Percentiles rank a stretch among this genome's conserved stretches.
These are phyloP conservation scores for Astur gentilis DNA, from an alignment of 2,113 vertebrate genomes.

Conservation along the genomic window DNA sequence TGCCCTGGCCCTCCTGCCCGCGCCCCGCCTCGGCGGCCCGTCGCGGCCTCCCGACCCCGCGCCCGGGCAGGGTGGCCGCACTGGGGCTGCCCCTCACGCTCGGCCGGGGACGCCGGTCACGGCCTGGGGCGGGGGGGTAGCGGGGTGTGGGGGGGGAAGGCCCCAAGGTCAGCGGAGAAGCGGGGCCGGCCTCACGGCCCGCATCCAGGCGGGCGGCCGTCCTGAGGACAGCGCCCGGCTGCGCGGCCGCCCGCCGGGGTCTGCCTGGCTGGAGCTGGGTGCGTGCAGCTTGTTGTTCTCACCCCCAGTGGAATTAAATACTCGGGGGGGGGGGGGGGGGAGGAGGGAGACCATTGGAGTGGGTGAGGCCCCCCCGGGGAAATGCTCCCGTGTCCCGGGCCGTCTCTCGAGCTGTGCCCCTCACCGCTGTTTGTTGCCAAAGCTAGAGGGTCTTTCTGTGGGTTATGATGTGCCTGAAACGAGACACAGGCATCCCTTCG, in stretches of 20 bases:
- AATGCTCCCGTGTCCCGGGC: not conserved
- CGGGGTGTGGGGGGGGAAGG: no score
- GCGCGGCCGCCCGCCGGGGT: no score
- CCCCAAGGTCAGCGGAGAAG: not conserved
- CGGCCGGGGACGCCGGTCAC: no score
- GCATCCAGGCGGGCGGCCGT: not conserved
- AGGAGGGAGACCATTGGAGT: not conserved
- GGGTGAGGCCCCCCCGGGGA: not conserved
- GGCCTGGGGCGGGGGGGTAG: no score
- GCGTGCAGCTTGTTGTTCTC: not conserved
- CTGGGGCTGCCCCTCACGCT: no score
- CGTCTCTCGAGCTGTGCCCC: not conserved
- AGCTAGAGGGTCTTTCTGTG: not conserved
- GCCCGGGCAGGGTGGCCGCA: no score
- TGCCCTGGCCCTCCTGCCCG: no score
- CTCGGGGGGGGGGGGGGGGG: accelerated
- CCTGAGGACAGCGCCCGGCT: not conserved
- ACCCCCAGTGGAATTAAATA: not conserved
- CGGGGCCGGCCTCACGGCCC: not conserved
- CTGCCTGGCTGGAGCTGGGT: not conserved
- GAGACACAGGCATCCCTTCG: not conserved
- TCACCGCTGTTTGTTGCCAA: not conserved
- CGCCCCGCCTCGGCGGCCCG: no score
- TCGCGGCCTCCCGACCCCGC: no score
- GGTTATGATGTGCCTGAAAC: not conserved